A percentile compares a stretch with the other conserved stretches of the same genome.
Evolutionary conservation across 2,113 vertebrate genomes (phyloP).

Genomic region (Nematolebias whitei): DNA sequence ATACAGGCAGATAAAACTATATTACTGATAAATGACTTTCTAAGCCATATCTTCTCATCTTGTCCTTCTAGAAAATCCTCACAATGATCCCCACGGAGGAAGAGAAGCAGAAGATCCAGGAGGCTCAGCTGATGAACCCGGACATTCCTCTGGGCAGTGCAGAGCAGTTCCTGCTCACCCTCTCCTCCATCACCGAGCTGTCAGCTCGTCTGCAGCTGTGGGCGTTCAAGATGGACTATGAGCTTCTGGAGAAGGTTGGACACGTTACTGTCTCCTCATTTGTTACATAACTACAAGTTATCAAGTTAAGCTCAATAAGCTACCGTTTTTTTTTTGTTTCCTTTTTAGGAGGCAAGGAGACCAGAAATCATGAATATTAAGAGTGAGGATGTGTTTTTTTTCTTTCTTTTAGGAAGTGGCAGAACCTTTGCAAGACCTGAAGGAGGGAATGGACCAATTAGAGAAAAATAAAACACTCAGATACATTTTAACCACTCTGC

Average conservation of each 20-base stretch:
- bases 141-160: conserved; percentile 92
- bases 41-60: not conserved
- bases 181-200: conserved; percentile 95
- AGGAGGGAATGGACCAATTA: conserved; percentile 98
- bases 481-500: conserved; percentile 91
- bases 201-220: conserved; percentile 95
- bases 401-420: conserved; percentile 88
- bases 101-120: conserved; percentile 97
- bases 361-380: not conserved
- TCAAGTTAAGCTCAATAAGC: not conserved
- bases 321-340: not conserved
- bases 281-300: not conserved
- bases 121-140: conserved; percentile 92
- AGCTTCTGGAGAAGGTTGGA: conserved; percentile 93
- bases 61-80: conserved; percentile 89
- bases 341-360: not conserved
- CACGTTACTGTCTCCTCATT: conserved; percentile 12
- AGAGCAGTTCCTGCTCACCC: conserved; percentile 94
- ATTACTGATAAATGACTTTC: conserved; percentile 30
- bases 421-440: conserved; percentile 95
- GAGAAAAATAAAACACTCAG: conserved; percentile 95
- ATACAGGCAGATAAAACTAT: not conserved
- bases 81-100: conserved; percentile 97
- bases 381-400: not conserved
- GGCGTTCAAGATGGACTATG: conserved; percentile 99